phyloP scores from a whole-genome alignment of 1,140 invertebrate species.

The Drosophila melanogaster region DNA sequence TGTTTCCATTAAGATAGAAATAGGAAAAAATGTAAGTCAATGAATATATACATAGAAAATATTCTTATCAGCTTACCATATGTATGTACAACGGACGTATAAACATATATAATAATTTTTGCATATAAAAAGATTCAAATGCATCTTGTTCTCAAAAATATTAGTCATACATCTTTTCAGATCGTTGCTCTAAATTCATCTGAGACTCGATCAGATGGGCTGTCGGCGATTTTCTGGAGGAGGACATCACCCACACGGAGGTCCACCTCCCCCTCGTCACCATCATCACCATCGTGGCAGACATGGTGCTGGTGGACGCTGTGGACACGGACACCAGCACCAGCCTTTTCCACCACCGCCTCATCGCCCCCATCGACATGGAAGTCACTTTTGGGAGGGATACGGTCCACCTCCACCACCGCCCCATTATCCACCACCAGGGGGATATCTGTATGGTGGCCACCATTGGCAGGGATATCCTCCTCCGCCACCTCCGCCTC shows the following conservation, averaged over 20 bases:
- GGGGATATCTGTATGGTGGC: not conserved
- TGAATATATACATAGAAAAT: too few relatives aligned
- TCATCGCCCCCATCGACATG: not conserved
- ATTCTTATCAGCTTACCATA: too few relatives aligned
- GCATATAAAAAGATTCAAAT: too few relatives aligned
- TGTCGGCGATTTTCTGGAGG: constrained; percentile 1
- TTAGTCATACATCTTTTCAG: not conserved
- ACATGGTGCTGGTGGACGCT: not conserved
- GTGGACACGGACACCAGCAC: not conserved
- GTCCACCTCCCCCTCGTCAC: not conserved
- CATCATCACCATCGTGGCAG: not conserved
- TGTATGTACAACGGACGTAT: too few relatives aligned
- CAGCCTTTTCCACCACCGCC: not conserved
- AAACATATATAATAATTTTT: too few relatives aligned
- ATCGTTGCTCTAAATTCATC: not conserved
- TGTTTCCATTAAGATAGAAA: too few relatives aligned
- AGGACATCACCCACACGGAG: not conserved
- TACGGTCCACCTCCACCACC: constrained; percentile 1
- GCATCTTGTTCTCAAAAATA: not conserved
- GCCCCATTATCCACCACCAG: not conserved
- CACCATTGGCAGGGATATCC: constrained; percentile 1
- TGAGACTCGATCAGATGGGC: not conserved
- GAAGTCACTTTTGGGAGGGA: not conserved
- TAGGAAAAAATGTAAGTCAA: too few relatives aligned
- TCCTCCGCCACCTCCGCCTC: not conserved